Evolutionary conservation across 2,113 vertebrate genomes (phyloP).

Genomic region (Macaca nemestrina): DNA sequence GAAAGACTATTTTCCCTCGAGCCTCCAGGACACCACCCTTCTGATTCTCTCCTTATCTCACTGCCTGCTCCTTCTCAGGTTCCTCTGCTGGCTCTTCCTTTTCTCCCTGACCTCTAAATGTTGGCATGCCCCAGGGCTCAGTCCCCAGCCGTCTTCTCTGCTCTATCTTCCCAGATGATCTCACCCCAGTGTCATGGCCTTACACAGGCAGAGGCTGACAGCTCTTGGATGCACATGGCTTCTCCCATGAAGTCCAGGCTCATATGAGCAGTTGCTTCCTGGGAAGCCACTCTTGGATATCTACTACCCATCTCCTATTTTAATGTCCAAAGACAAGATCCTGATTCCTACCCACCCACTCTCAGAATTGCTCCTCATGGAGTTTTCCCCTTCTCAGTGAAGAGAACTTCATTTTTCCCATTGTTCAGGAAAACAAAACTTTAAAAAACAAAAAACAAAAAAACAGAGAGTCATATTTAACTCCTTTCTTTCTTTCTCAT

Average conservation of each 20-base stretch:
- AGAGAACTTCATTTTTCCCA: neutral
- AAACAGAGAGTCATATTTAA: neutral
- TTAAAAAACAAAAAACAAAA: too few relatives aligned
- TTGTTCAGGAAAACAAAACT: neutral
- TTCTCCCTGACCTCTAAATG: neutral
- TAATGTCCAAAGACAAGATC: neutral
- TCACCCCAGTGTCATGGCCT: rapidly evolving
- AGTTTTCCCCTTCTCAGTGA: neutral
- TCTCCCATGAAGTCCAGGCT: neutral
- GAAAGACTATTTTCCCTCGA: neutral
- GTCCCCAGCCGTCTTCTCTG: neutral
- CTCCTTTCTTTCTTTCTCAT: neutral
- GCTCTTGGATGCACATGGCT: rapidly evolving
- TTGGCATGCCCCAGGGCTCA: neutral
- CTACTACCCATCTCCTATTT: neutral
- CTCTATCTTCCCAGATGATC: neutral
- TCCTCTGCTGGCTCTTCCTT: neutral
- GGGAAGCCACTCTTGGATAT: neutral
- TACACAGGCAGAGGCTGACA: rapidly evolving
- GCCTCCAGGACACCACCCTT: neutral
- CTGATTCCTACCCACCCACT: neutral
- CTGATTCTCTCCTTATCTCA: neutral
- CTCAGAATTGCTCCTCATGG: neutral
- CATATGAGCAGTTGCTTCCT: neutral
- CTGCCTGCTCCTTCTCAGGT: neutral